Base-by-base conservation (phyloP, 2,888 invertebrate species). In the Cynaeus angustus region DNA sequence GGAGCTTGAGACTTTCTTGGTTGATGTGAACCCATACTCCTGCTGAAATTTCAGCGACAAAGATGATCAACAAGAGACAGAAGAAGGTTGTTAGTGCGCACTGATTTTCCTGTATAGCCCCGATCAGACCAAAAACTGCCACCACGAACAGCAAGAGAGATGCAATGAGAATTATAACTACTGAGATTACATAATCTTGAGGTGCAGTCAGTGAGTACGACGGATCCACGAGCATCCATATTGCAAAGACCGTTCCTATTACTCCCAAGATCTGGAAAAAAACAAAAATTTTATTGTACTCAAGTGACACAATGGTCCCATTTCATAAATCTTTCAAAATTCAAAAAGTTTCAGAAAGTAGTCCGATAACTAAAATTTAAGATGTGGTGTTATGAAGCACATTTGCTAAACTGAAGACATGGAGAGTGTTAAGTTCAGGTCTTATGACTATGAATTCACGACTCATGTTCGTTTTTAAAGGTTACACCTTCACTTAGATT, bases 21-120 rank as follows among this genome's bases (percentile, higher is more conserved):
- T 94, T 91, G 72, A 90, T 89, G 81, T 91, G 92, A 45, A 92
- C 91, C 91, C 93, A 94, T 77, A 91, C 89, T 48, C 91, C 94
- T 64, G 91, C 91, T 2, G 92, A 92, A 50, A 95, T 88, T 85
- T 95, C 91, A 10, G 91, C 91, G 66, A 92, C 92, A 82, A 95
- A 89, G 69, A 94, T 91, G 69, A 95, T 87, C 77, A 95, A 86
- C 70, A 95, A 87, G 73, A 92, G 88, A 78, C 92, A 89, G 86
- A 94, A 94, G 86, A 94, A 95, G 91, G 94, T 87, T 71, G 91
- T 88, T 45, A 96, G 88, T 86, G 94, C 89, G 83, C 93, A 93
- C 79, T 91, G 91, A 28, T 91, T 93, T 83, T 93, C 92, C 77
- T 90, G 89, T 71, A 91, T 88, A 6, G 94, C 92, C 37, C 95